Percentiles rank a stretch among this genome's conserved stretches.
Evolutionary conservation across 2,888 invertebrate species (phyloP).

Genomic region (Acronicta aceris): DNA sequence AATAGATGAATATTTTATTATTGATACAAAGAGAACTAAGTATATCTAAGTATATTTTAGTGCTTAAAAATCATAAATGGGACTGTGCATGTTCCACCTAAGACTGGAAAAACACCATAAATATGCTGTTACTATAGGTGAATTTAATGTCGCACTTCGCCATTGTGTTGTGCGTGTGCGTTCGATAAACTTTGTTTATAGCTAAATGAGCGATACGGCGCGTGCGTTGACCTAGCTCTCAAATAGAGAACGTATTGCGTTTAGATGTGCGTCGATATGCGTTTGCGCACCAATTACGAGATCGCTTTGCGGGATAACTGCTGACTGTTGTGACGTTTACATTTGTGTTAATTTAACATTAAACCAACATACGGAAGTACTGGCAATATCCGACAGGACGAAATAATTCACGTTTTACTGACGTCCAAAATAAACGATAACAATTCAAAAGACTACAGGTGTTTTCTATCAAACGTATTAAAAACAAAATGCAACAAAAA

Average conservation of each 20-base stretch:
- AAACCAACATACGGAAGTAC: conserved; percentile 14
- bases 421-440: no score
- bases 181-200: conserved; percentile 88
- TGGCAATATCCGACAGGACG: conserved; percentile 3
- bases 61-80: no score
- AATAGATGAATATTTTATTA: no score
- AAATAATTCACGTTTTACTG: conserved; percentile 7
- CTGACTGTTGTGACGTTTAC: conserved; percentile 28
- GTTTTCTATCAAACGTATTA: no score
- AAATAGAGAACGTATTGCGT: conserved; percentile 76
- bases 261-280: conserved; percentile 72
- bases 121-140: conserved; percentile 63
- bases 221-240: conserved; percentile 79
- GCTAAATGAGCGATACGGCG: conserved; percentile 84
- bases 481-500: no score
- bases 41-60: no score
- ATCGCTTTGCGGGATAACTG: conserved; percentile 66
- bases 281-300: conserved; percentile 68
- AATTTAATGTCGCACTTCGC: conserved; percentile 78
- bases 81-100: conserved; percentile 21
- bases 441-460: no score
- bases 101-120: conserved; percentile 62
- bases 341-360: conserved; percentile 29
- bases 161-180: conserved; percentile 78
- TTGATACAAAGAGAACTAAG: no score